These are phyloP conservation scores for Phalacrocorax brasilianus DNA, from an alignment of 2,113 vertebrate species.

Conservation along the genomic window DNA sequence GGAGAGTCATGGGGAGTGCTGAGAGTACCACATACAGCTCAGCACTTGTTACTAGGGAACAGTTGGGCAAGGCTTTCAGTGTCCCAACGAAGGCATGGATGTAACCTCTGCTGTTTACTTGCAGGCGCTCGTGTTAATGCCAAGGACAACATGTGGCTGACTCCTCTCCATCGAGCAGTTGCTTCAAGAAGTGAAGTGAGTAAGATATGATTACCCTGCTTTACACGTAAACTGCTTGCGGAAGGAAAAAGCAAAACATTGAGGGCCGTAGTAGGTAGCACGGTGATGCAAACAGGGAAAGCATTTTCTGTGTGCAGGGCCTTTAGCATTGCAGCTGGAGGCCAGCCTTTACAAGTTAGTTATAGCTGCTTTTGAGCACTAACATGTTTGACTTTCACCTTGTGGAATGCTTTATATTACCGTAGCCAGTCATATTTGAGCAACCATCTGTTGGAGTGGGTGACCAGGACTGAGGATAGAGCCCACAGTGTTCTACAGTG, in stretches of 20 bases:
- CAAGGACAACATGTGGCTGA: conserved; percentile 99
- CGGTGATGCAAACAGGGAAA: neutral
- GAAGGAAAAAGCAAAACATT: too few species aligned
- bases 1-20: neutral
- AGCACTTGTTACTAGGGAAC: neutral
- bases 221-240: neutral
- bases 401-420: neutral
- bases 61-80: neutral
- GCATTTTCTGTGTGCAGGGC: neutral
- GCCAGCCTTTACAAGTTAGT: neutral
- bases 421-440: neutral
- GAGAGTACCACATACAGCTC: neutral
- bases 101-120: conserved; percentile 62
- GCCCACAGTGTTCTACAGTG: neutral
- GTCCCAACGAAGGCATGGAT: neutral
- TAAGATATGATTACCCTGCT: neutral
- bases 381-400: neutral
- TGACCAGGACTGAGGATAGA: neutral
- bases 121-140: conserved; percentile 95
- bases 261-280: neutral
- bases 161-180: conserved; percentile 93
- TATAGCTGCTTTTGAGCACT: neutral
- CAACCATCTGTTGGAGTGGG: neutral
- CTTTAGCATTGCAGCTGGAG: neutral
- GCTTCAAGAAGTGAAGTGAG: conserved; percentile 94